Evolutionary conservation across 2,113 vertebrate species (phyloP).

Genomic region (Tetrax tetrax): DNA sequence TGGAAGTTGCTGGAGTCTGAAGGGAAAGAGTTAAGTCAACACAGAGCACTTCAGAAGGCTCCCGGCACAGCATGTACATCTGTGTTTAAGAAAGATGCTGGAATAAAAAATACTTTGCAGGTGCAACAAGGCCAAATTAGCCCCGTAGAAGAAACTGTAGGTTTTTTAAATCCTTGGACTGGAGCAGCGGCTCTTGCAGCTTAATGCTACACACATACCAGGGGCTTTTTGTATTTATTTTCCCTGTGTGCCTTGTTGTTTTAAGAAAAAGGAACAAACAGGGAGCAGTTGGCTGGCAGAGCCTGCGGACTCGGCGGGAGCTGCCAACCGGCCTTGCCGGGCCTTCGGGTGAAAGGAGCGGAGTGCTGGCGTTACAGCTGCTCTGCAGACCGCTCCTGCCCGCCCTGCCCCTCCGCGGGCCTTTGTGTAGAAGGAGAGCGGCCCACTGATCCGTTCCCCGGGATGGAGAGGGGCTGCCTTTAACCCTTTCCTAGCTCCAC

Average conservation of each 20-base stretch:
- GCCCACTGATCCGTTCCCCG: not conserved
- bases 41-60: conserved; percentile 46
- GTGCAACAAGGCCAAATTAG: conserved; percentile 41
- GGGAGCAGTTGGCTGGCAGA: conserved; percentile 55
- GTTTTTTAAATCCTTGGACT: conserved; percentile 2
- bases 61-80: conserved; percentile 51
- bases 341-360: conserved; percentile 22
- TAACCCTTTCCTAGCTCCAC: conserved; percentile 20
- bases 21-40: conserved; percentile 59
- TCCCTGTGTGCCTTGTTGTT: conserved; percentile 59
- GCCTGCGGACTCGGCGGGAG: conserved; percentile 4
- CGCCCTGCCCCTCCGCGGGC: conserved; percentile 41
- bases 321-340: conserved; percentile 47
- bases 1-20: not conserved
- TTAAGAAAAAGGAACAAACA: conserved; percentile 62
- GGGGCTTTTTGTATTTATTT: conserved; percentile 59
- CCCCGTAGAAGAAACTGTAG: not conserved
- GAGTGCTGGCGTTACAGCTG: conserved; percentile 41
- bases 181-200: conserved; percentile 18
- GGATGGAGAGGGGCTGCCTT: not conserved
- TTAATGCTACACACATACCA: conserved; percentile 24
- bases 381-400: conserved; percentile 39
- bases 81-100: conserved; percentile 51
- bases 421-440: conserved; percentile 39
- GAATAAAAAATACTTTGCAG: conserved; percentile 61